phyloP scores from a whole-genome alignment of 2,797 vertebrate genomes.

The Monodelphis domestica region DNA sequence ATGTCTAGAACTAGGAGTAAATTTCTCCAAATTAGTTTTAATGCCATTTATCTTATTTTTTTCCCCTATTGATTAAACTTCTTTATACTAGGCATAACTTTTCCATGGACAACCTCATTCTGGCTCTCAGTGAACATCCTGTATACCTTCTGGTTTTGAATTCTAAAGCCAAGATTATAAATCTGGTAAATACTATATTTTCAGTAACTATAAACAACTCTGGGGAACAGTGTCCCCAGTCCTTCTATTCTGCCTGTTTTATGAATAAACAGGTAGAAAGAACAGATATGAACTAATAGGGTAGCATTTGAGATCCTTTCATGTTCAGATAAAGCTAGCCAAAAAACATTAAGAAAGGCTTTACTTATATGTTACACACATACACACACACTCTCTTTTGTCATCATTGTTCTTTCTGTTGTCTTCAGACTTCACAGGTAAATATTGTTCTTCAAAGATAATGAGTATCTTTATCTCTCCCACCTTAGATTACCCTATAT shows the following conservation, averaged over 20 bases:
- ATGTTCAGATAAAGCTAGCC: neutral
- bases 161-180: neutral
- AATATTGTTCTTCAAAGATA: neutral
- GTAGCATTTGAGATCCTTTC: neutral
- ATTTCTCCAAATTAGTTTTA: neutral
- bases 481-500: neutral
- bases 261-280: neutral
- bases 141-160: neutral
- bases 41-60: neutral
- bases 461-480: neutral
- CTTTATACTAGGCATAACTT: neutral
- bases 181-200: neutral
- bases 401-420: neutral
- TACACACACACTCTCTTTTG: neutral
- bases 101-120: neutral
- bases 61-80: neutral
- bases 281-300: neutral
- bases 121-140: neutral
- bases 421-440: neutral
- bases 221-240: neutral
- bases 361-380: neutral
- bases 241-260: neutral
- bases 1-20: neutral
- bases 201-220: neutral
- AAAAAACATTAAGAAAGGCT: neutral